Conservation (phyloP, 2,888 invertebrate genomes). For the Temnothorax rugatulus region DNA sequence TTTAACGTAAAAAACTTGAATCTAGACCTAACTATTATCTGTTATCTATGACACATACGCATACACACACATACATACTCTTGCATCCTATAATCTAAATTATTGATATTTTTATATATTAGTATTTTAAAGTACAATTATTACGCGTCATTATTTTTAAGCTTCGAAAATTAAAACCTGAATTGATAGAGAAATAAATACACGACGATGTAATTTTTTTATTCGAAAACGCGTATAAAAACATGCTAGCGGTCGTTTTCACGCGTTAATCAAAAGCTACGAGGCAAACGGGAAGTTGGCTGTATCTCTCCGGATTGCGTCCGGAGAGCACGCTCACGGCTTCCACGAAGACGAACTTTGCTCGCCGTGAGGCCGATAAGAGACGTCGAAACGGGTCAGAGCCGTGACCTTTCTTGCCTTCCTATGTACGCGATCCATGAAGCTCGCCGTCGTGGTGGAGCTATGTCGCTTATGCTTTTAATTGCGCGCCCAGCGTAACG, state of each 20-base stretch:
- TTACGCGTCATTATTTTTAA: background rate
- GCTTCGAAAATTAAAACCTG: background rate
- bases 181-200: background rate
- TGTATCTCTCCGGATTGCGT: constrained; percentile 38
- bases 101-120: background rate
- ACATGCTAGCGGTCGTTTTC: constrained; percentile 11
- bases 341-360: constrained; percentile 78
- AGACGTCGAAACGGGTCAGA: constrained; percentile 83
- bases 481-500: constrained; percentile 8
- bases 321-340: constrained; percentile 46
- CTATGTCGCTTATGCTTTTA: constrained; percentile 44
- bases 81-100: background rate
- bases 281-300: constrained; percentile 47
- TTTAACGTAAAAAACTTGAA: background rate
- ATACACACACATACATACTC: background rate
- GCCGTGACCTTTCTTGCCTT: constrained; percentile 83
- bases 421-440: constrained; percentile 61
- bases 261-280: constrained; percentile 41
- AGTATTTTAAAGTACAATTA: background rate
- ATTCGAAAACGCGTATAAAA: background rate
- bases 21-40: background rate
- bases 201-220: background rate
- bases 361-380: constrained; percentile 80
- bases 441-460: constrained; percentile 44
- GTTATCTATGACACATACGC: background rate